Evolutionary conservation across 1,140 invertebrate genomes (phyloP).

Genomic region (Euwallacea fornicatus): DNA sequence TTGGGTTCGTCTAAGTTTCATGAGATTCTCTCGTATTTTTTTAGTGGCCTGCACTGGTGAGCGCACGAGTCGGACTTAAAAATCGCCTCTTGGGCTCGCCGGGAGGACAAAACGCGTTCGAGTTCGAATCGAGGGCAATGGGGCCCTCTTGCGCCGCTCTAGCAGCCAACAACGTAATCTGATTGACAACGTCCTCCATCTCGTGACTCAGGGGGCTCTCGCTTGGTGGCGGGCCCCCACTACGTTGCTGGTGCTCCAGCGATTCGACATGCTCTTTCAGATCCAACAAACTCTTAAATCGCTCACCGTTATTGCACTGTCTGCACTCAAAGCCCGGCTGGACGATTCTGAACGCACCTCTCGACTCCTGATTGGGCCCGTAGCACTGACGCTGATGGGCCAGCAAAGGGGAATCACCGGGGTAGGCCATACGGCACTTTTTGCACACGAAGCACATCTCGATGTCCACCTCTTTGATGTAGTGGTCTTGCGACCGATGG

Average conservation of each 20-base stretch:
- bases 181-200: constrained; percentile 82
- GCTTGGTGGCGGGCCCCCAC: constrained; percentile 51
- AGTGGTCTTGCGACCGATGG: constrained; percentile 48
- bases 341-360: constrained; percentile 66
- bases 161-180: constrained; percentile 75
- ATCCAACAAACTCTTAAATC: constrained; percentile 62
- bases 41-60: constrained; percentile 62
- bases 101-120: constrained; percentile 59
- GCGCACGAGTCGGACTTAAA: constrained; percentile 55
- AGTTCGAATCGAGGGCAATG: constrained; percentile 53
- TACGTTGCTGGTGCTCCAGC: constrained; percentile 55
- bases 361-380: constrained; percentile 64
- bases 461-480: constrained; percentile 64
- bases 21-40: not conserved
- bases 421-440: constrained; percentile 81
- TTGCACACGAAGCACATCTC: constrained; percentile 85
- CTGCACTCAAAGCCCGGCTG: constrained; percentile 72
- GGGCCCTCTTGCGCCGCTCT: constrained; percentile 64
- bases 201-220: constrained; percentile 70
- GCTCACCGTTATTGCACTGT: constrained; percentile 63
- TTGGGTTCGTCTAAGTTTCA: constrained; percentile 1
- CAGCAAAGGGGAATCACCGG: constrained; percentile 70
- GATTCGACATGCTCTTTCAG: constrained; percentile 70
- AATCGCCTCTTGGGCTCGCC: constrained; percentile 56
- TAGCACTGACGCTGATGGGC: constrained; percentile 73